Conservation (phyloP, 2,888 invertebrate genomes). For the Netelia virgata region DNA sequence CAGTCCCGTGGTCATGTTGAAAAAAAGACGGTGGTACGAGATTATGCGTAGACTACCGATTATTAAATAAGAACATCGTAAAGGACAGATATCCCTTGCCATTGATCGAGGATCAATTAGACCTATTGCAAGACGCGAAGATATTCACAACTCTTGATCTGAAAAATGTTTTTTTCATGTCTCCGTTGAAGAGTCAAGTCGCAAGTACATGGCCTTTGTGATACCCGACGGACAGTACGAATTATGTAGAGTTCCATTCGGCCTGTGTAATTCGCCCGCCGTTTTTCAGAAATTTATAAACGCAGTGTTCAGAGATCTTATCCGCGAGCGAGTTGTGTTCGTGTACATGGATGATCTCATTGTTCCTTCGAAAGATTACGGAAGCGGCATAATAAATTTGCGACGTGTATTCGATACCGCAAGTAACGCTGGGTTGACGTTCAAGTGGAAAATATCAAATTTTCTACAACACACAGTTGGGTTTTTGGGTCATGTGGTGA, state of each 20-base stretch:
- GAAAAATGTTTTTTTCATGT: neutral
- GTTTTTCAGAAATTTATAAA: slow-evolving; percentile 61
- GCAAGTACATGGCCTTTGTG: neutral
- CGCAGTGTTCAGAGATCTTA: slow-evolving; percentile 39
- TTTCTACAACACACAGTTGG: slow-evolving; percentile 28
- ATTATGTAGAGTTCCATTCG: slow-evolving; percentile 67
- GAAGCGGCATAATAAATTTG: no score
- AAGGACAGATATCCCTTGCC: slow-evolving; percentile 71
- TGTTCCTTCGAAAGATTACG: slow-evolving; percentile 21
- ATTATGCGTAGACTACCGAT: slow-evolving; percentile 71
- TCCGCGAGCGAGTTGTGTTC: slow-evolving; percentile 30
- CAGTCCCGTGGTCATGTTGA: slow-evolving; percentile 69
- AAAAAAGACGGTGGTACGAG: slow-evolving; percentile 66
- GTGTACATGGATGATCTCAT: slow-evolving; percentile 60
- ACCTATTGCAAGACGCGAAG: neutral
- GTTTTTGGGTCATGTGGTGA: slow-evolving; percentile 27
- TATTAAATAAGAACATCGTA: slow-evolving; percentile 67
- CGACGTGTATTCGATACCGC: slow-evolving; percentile 35
- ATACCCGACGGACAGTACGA: slow-evolving; percentile 33
- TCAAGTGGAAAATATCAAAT: slow-evolving; percentile 47
- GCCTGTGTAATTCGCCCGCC: slow-evolving; percentile 64
- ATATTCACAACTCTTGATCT: neutral
- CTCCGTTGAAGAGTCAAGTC: neutral
- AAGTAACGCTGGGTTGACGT: slow-evolving; percentile 10
- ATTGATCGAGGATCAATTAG: slow-evolving; percentile 2